These are phyloP conservation scores for Amphibalanus amphitrite DNA, from an alignment of 1,140 invertebrate species.

Conservation along the genomic window DNA sequence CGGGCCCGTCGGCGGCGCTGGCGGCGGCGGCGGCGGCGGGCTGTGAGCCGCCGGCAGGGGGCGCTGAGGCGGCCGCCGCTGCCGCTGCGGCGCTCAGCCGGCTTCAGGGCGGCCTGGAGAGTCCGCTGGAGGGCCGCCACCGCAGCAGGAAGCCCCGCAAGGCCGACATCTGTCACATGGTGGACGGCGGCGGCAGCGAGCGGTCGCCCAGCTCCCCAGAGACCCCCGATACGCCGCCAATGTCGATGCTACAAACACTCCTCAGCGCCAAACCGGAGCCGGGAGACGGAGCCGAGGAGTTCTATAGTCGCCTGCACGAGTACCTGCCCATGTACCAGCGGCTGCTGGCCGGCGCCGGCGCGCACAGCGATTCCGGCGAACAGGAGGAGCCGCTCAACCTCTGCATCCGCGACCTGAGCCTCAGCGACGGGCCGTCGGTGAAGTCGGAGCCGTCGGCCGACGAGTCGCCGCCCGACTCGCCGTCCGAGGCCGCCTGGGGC, in stretches of 20 bases:
- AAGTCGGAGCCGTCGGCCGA: background rate
- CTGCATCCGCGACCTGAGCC: slow-evolving; percentile 27
- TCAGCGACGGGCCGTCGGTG: background rate
- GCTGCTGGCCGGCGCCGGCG: slow-evolving; percentile 11
- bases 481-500: background rate
- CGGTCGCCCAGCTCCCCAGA: slow-evolving; percentile 3
- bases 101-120: slow-evolving; percentile 34
- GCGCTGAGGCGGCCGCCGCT: slow-evolving; percentile 7
- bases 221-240: background rate
- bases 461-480: background rate
- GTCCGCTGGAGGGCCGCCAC: slow-evolving; percentile 15
- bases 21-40: slow-evolving; percentile 29
- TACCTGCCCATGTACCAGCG: slow-evolving; percentile 13
- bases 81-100: slow-evolving; percentile 22
- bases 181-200: slow-evolving; percentile 5
- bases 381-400: slow-evolving; percentile 63
- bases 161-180: slow-evolving; percentile 10
- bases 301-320: slow-evolving; percentile 1
- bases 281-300: background rate
- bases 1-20: slow-evolving; percentile 50
- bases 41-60: slow-evolving; percentile 23
- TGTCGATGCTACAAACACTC: background rate
- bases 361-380: slow-evolving; percentile 21
- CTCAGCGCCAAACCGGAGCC: background rate
- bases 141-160: slow-evolving; percentile 13